Evolutionary conservation across 2,113 vertebrate genomes (phyloP).

Genomic region (Procavia capensis): DNA sequence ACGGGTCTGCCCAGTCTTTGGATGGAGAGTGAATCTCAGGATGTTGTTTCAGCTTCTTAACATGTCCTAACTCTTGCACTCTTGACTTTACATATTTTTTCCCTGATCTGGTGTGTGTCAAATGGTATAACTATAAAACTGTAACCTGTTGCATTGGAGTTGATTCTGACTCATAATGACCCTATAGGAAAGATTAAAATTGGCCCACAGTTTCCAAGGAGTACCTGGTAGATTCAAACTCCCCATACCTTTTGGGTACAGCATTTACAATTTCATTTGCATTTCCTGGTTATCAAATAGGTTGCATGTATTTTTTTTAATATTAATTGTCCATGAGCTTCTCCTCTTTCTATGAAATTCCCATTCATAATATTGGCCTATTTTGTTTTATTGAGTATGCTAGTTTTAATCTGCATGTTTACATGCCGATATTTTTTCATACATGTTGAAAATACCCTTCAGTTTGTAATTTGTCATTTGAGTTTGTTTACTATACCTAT

Average conservation of each 20-base stretch:
- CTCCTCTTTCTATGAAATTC: slow-evolving; percentile 10
- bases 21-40: no score
- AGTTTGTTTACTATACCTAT: background rate
- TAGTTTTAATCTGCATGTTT: slow-evolving; percentile 28
- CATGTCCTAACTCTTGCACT: background rate
- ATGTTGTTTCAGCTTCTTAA: background rate
- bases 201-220: no score
- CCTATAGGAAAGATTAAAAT: no score
- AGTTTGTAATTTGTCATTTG: background rate
- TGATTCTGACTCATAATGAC: no score
- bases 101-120: background rate
- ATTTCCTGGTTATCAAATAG: background rate
- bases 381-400: background rate
- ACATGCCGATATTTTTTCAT: background rate
- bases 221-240: no score
- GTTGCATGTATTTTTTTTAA: background rate
- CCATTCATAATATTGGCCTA: background rate
- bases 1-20: no score
- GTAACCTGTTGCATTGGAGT: no score
- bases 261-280: background rate
- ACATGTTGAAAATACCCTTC: background rate
- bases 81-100: background rate
- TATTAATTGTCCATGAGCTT: background rate
- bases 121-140: no score
- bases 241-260: no score